phyloP scores from a whole-genome alignment of 2,888 invertebrate genomes.

The Dasypolia templi region DNA sequence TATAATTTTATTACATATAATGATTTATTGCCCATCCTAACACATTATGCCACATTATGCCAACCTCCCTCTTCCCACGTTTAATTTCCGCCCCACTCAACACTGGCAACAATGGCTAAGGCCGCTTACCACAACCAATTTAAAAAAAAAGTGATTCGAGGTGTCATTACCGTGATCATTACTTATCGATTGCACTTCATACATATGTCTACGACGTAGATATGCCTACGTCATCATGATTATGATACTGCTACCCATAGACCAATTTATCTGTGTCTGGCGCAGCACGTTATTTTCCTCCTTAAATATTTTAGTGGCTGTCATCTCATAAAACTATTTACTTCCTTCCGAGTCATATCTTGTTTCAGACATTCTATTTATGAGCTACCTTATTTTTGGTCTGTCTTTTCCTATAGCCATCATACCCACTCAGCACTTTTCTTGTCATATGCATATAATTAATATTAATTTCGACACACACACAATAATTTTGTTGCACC shows the following conservation, averaged over 20 bases:
- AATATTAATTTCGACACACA: too few relatives aligned
- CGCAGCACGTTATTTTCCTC: background rate
- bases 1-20: too few relatives aligned
- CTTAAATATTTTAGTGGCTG: too few relatives aligned
- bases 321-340: background rate
- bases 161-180: background rate
- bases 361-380: background rate
- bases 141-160: too few relatives aligned
- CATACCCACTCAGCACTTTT: background rate
- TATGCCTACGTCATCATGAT: background rate
- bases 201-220: background rate
- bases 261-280: background rate
- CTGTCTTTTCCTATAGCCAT: background rate
- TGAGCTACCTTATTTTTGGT: background rate
- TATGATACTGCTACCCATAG: background rate
- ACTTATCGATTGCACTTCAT: background rate
- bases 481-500: too few relatives aligned
- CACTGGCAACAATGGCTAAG: too few relatives aligned
- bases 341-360: background rate
- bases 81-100: too few relatives aligned
- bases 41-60: too few relatives aligned
- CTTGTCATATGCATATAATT: background rate
- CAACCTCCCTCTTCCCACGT: too few relatives aligned
- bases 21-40: too few relatives aligned
- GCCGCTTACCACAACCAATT: too few relatives aligned